Evolutionary conservation across 2,888 invertebrate genomes (phyloP).

Genomic region (Taphrorychus bicolor): DNA sequence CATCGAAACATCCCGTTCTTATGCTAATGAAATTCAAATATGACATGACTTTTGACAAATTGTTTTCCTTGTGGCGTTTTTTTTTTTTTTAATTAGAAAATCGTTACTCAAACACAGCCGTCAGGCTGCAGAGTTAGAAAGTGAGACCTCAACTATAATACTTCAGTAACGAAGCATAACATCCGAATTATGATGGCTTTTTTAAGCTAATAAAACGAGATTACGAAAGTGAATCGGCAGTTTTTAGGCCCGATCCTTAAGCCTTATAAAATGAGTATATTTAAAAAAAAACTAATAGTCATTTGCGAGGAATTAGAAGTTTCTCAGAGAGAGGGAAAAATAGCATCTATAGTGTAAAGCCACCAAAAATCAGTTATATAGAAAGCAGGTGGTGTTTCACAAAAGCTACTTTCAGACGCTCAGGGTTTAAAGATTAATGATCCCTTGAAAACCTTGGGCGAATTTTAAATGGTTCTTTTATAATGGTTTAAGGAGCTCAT

Average conservation of each 20-base stretch:
- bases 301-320: not conserved
- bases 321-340: not conserved
- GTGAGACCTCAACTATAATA: not conserved
- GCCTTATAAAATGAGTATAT: not conserved
- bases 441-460: constrained; percentile 1
- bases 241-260: not conserved
- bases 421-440: constrained; percentile 2
- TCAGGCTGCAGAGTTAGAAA: too few relatives aligned
- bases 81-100: not conserved
- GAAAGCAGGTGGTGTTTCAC: not conserved
- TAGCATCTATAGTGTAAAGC: too few relatives aligned
- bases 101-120: too few relatives aligned
- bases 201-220: not conserved
- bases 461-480: constrained; percentile 7
- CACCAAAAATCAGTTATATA: too few relatives aligned
- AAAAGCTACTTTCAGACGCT: not conserved
- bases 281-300: not conserved
- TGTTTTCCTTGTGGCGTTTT: not conserved
- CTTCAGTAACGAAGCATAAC: not conserved
- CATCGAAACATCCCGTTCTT: not conserved
- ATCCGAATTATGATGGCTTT: not conserved
- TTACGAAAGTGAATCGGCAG: not conserved
- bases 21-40: not conserved
- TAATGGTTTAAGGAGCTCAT: not conserved
- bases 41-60: not conserved